These are phyloP conservation scores for Agonopterix arenella DNA, from an alignment of 2,888 invertebrate species.

Conservation along the genomic window DNA sequence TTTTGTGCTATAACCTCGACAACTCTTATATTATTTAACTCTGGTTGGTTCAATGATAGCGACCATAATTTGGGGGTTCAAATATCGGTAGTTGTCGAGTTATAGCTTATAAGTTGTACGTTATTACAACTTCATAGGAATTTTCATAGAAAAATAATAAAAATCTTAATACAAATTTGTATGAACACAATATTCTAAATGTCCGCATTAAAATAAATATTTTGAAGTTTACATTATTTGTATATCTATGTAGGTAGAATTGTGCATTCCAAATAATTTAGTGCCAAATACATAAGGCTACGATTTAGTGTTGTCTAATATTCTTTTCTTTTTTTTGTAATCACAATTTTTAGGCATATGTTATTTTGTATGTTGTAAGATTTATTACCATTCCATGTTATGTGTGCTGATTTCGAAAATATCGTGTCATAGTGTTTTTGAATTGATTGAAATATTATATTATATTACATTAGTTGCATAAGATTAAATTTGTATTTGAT, in stretches of 20 bases:
- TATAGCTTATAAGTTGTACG: no score
- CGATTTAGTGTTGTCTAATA: slow-evolving; percentile 37
- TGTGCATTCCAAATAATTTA: slow-evolving; percentile 69
- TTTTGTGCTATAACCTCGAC: no score
- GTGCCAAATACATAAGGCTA: slow-evolving; percentile 68
- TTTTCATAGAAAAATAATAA: no score
- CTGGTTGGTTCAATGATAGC: no score
- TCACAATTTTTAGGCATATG: slow-evolving; percentile 50
- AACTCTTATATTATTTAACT: no score
- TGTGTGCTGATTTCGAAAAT: slow-evolving; percentile 47
- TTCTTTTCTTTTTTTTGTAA: slow-evolving; percentile 33
- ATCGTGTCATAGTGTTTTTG: slow-evolving; percentile 39
- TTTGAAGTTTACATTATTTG: slow-evolving; percentile 39
- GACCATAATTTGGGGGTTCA: no score
- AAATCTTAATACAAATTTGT: neutral
- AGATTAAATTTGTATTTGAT: slow-evolving; percentile 29
- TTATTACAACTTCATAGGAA: no score
- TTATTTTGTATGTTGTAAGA: slow-evolving; percentile 28
- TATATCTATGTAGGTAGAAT: slow-evolving; percentile 49
- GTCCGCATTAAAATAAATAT: slow-evolving; percentile 22
- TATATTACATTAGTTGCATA: slow-evolving; percentile 38
- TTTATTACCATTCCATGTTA: slow-evolving; percentile 32
- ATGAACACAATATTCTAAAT: slow-evolving; percentile 41
- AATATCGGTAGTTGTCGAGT: no score
- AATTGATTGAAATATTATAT: slow-evolving; percentile 36